Evolutionary conservation across 2,113 vertebrate genomes (phyloP).

Genomic region (Smithornis capensis): DNA sequence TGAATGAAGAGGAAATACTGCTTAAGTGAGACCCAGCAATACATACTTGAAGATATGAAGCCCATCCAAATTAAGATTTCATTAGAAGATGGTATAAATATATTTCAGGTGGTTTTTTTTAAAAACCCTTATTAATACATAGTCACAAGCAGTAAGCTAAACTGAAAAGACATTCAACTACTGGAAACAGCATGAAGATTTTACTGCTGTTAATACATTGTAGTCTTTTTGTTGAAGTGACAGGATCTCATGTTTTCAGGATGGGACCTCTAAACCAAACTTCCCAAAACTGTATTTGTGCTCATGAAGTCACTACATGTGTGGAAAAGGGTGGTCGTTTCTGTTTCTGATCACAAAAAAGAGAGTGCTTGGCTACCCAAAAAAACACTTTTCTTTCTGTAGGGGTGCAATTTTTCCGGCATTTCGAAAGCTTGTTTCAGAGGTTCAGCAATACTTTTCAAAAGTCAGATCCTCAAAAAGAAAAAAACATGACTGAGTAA

Average conservation of each 20-base stretch:
- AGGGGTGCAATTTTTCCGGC: neutral
- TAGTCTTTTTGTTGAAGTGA: neutral
- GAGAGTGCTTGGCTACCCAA: no score
- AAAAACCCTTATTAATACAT: neutral
- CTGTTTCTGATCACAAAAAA: neutral
- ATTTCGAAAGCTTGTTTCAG: neutral
- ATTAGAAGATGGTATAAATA: neutral
- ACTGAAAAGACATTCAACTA: neutral
- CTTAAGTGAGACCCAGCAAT: neutral
- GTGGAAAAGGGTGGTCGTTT: neutral
- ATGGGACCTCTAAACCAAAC: neutral
- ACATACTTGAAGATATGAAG: neutral
- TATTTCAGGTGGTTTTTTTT: neutral
- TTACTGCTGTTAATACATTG: neutral
- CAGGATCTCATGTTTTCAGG: neutral
- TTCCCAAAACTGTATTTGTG: neutral
- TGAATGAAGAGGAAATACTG: neutral
- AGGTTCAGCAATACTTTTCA: neutral
- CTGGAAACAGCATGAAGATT: neutral
- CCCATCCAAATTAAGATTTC: neutral
- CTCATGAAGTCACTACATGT: fast-evolving
- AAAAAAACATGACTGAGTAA: neutral
- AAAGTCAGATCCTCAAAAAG: neutral
- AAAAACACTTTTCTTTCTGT: neutral
- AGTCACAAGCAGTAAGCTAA: neutral